Conservation (phyloP, 2,113 vertebrate genomes). For the Osmerus eperlanus region DNA sequence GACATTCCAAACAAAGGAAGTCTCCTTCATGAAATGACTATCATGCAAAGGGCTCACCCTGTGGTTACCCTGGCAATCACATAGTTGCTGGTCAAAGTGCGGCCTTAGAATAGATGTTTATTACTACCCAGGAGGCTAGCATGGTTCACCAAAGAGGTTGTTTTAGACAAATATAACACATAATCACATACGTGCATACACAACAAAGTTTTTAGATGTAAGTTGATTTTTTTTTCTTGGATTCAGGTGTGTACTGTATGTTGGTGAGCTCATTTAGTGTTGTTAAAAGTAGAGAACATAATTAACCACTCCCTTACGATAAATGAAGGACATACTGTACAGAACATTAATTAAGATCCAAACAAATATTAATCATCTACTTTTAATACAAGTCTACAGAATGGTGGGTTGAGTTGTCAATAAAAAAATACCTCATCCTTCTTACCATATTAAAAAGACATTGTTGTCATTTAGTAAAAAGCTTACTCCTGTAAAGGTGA, state of each 20-base stretch:
- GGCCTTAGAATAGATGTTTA: conserved; percentile 67
- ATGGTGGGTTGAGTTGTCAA: too few relatives aligned
- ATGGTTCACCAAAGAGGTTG: conserved; percentile 63
- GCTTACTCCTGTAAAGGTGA: conserved; percentile 19
- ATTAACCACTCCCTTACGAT: too few relatives aligned
- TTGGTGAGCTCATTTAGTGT: too few relatives aligned
- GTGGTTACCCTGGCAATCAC: conserved; percentile 51
- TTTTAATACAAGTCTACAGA: too few relatives aligned
- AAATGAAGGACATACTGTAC: too few relatives aligned
- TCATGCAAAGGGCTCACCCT: conserved; percentile 43
- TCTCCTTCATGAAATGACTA: conserved; percentile 29
- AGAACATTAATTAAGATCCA: too few relatives aligned
- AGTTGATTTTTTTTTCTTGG: background rate
- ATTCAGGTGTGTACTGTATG: background rate
- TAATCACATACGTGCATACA: background rate
- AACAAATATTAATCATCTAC: too few relatives aligned
- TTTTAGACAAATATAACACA: conserved; percentile 65
- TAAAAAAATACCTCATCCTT: too few relatives aligned
- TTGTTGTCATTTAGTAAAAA: too few relatives aligned
- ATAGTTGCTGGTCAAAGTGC: conserved; percentile 54
- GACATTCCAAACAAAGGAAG: too few relatives aligned
- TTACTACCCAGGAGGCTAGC: conserved; percentile 66
- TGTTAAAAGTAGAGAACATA: too few relatives aligned
- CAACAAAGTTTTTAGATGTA: background rate
- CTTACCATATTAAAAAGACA: background rate